phyloP scores from a whole-genome alignment of 2,113 vertebrate species.

The Tetrax tetrax region DNA sequence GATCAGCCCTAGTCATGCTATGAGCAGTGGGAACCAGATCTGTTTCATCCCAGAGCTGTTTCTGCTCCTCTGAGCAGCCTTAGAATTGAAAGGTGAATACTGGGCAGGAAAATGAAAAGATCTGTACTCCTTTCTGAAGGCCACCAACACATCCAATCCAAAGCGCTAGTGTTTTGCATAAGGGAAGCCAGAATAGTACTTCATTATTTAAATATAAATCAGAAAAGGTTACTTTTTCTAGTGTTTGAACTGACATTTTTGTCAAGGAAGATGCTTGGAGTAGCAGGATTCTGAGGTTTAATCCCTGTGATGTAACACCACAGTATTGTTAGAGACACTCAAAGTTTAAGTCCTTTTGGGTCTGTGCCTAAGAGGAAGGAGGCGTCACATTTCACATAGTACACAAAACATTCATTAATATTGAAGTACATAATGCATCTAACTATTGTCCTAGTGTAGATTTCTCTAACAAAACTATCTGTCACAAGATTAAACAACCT shows the following conservation, averaged over 20 bases:
- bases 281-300: not conserved
- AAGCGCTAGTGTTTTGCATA: not conserved
- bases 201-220: not conserved
- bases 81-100: not conserved
- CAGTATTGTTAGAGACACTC: not conserved
- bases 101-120: not conserved
- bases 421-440: not conserved
- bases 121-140: not conserved
- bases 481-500: not conserved
- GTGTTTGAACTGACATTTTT: not conserved
- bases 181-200: not conserved
- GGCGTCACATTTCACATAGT: not conserved
- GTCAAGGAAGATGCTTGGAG: not conserved
- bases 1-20: not conserved
- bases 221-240: not conserved
- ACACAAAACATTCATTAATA: not conserved
- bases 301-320: not conserved
- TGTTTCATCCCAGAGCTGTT: not conserved
- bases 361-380: not conserved
- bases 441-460: not conserved
- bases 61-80: not conserved
- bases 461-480: not conserved
- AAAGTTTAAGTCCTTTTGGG: not conserved
- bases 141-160: not conserved
- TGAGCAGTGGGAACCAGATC: not conserved